Evolutionary conservation across 2,888 invertebrate species (phyloP), one percentile per base, ranked within the genome.

Genomic region (Drosophila tripunctata): DNA sequence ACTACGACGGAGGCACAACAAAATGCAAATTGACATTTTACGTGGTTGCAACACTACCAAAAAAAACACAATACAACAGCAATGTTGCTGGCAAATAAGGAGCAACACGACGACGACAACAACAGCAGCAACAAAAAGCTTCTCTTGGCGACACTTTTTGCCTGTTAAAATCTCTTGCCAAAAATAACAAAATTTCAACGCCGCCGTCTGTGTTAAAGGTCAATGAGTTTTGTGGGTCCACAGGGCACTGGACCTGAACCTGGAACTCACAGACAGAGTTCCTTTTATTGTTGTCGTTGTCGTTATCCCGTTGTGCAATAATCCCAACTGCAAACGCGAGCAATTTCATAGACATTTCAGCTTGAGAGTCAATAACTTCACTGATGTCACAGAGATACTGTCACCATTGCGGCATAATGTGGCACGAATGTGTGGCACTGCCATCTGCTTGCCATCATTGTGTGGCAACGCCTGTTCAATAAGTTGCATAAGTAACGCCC

Each of bases 11-110:
- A 65, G 67, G 69, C 63, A 76, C 66, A 68, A 65, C 57, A 68
- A 83, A 83, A 83, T 83, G 87, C 87, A 83, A 83, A 83, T 87
- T 87, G 83, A 82, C 87, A 84, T 84, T 87, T 87, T 87, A 85
- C 83, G 85, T 84, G 78, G 73, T 78, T 85, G 85, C 83, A 76
- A 76, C 82, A 85, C 78, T 55, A 43, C 55, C 79, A 71, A 66
- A 63, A 27, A 27, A 27, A 27, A 27, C 7, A 7, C 2, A 24
- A 27, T 10, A 57, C 65, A 68, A 40, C 47, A 66, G 60, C 69
- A 65, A 33, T 45, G 51, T 57, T 64, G 66, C 85, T 67, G 79
- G 80, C 84, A 81, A 84, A 84, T 87, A 81, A 87, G 82, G 87
- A 87, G 87, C 82, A 82, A 87, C 87, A 82, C 87, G 81, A 87